Evolutionary conservation across 2,888 invertebrate genomes (phyloP).

Genomic region (Rotaria magnacalcarata): DNA sequence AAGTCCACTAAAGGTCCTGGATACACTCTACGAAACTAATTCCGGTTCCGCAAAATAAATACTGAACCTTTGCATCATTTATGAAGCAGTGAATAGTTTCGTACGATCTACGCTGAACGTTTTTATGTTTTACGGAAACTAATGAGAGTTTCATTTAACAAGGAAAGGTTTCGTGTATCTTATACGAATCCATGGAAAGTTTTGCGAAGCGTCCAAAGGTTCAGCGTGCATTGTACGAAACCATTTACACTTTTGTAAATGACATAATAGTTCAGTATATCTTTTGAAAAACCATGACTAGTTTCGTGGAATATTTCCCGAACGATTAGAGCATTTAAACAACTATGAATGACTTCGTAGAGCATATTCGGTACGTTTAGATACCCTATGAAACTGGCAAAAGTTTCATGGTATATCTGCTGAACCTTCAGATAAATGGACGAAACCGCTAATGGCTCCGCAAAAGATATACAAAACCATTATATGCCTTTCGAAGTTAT

Average conservation of each 20-base stretch:
- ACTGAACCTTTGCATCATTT: too few species aligned
- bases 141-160: too few species aligned
- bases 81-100: too few species aligned
- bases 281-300: too few species aligned
- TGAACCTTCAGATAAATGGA: not conserved
- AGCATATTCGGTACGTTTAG: not conserved
- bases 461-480: not conserved
- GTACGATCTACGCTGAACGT: too few species aligned
- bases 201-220: not conserved
- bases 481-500: not conserved
- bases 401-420: not conserved
- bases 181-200: not conserved
- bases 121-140: too few species aligned
- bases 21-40: too few species aligned
- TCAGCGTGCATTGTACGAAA: not conserved
- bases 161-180: not conserved
- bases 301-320: not conserved
- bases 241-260: not conserved
- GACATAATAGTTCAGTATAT: too few species aligned
- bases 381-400: not conserved
- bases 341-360: not conserved
- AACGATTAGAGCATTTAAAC: not conserved
- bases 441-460: not conserved
- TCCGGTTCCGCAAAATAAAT: too few species aligned
- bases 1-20: too few species aligned